phyloP scores from a whole-genome alignment of 30 jellyfish, hydroid and myxozoan species.

The Sanderia malayensis region DNA sequence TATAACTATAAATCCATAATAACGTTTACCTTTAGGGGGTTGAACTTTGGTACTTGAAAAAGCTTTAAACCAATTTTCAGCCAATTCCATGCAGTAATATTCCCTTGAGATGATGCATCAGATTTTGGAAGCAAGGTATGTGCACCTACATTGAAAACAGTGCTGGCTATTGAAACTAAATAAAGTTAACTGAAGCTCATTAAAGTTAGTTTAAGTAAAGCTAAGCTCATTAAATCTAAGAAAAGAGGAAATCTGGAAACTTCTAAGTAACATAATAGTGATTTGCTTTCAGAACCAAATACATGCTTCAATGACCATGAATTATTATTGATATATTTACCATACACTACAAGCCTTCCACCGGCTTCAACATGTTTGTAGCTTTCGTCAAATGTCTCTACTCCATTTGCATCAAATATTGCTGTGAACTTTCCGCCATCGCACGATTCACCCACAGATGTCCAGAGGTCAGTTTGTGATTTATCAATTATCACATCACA shows the following conservation, averaged over 20 bases:
- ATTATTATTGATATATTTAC: no score
- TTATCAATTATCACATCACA: constrained; percentile 90
- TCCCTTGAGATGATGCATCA: constrained; percentile 57
- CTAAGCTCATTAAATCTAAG: no score
- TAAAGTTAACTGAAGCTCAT: no score
- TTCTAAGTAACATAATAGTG: no score
- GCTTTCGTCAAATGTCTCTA: constrained; percentile 68
- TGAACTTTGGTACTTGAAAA: constrained; percentile 60
- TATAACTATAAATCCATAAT: no score
- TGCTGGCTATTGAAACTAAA: no score
- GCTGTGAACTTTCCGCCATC: constrained; percentile 64
- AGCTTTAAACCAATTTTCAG: constrained; percentile 63
- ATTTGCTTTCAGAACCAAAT: no score
- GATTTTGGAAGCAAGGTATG: constrained; percentile 87
- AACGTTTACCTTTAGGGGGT: constrained; percentile 79
- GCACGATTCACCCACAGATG: constrained; percentile 28
- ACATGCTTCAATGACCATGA: no score
- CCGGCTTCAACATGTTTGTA: constrained; percentile 67
- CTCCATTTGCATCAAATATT: constrained; percentile 92
- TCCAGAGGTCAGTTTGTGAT: constrained; percentile 65
- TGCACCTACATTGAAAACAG: constrained; percentile 38
- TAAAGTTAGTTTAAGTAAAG: no score
- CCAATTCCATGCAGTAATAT: constrained; percentile 50
- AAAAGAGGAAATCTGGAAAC: no score
- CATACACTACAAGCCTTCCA: constrained; percentile 87